Evolutionary conservation across 2,797 vertebrate genomes (phyloP).

Genomic region (Cirrhinus molitorella): DNA sequence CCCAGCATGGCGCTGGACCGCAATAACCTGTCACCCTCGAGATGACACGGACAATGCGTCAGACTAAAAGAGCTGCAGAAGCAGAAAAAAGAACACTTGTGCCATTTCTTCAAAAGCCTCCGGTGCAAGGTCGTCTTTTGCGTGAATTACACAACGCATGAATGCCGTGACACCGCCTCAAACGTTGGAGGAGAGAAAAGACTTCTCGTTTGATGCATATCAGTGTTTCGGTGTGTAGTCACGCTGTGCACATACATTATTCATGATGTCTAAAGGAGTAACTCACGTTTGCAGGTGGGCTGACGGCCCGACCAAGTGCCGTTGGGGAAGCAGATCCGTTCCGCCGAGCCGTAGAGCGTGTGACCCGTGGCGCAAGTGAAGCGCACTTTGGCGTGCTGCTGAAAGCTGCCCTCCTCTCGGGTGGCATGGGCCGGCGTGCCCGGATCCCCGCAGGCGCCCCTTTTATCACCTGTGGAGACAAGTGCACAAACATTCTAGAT

Average conservation of each 20-base stretch:
- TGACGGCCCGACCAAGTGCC: conserved; percentile 95
- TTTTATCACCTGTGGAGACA: conserved; percentile 81
- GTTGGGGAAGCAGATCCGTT: conserved; percentile 92
- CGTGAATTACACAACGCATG: neutral
- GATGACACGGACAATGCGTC: conserved; percentile 49
- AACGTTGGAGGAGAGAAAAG: conserved; percentile 9
- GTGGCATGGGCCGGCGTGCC: conserved; percentile 91
- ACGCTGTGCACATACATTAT: neutral
- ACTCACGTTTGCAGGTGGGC: conserved; percentile 95
- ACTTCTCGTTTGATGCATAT: conserved; percentile 20
- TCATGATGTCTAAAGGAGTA: conserved; percentile 26
- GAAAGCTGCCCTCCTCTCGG: conserved; percentile 90
- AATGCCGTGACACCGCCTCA: neutral
- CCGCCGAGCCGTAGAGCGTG: conserved; percentile 90
- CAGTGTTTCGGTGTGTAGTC: neutral
- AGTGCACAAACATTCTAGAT: conserved; percentile 4
- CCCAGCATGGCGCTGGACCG: conserved; percentile 50
- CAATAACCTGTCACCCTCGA: conserved; percentile 58
- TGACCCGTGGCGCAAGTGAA: conserved; percentile 92
- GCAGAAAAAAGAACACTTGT: conserved; percentile 58
- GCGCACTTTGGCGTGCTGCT: conserved; percentile 90
- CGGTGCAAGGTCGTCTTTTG: neutral
- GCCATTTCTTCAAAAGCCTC: neutral
- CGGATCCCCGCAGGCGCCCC: conserved; percentile 93
- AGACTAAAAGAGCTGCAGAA: conserved; percentile 17